Evolutionary conservation across 1,140 invertebrate genomes (phyloP).

Genomic region (Drosophila equinoxialis): DNA sequence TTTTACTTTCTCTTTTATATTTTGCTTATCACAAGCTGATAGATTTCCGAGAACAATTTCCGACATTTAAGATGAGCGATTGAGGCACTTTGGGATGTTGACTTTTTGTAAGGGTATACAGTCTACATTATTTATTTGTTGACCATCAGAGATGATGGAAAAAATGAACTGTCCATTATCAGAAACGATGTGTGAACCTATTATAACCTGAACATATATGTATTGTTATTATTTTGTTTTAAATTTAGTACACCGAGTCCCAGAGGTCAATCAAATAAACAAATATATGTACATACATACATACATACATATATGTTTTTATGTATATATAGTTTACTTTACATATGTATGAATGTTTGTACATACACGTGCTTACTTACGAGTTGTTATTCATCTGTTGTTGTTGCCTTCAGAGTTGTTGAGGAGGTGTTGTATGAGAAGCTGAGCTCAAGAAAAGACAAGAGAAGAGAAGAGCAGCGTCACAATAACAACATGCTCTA

Average conservation of each 20-base stretch:
- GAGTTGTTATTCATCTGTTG: conserved; percentile 19
- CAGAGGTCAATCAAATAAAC: background rate
- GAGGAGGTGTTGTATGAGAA: conserved; percentile 5
- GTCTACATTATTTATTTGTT: background rate
- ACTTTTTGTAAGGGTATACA: background rate
- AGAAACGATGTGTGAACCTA: background rate
- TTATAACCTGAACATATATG: background rate
- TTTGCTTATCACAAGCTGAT: too few relatives aligned
- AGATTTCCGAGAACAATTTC: too few relatives aligned
- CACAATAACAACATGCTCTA: background rate
- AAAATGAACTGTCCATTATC: background rate
- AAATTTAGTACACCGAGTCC: background rate
- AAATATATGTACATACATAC: background rate
- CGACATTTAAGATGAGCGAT: too few relatives aligned
- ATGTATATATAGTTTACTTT: background rate
- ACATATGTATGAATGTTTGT: conserved; percentile 16
- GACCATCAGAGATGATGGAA: background rate
- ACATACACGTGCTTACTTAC: conserved; percentile 2
- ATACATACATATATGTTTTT: conserved; percentile 2
- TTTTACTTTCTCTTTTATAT: too few relatives aligned
- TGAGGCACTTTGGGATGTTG: too few relatives aligned
- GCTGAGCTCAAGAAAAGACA: conserved; percentile 15
- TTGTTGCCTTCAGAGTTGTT: conserved; percentile 7
- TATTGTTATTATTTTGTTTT: conserved; percentile 2
- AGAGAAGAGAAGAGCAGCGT: conserved; percentile 1